Percentiles rank a stretch among this genome's conserved stretches.
Evolutionary conservation across 2,113 vertebrate genomes (phyloP).

Genomic region (Toxotes jaculatrix): DNA sequence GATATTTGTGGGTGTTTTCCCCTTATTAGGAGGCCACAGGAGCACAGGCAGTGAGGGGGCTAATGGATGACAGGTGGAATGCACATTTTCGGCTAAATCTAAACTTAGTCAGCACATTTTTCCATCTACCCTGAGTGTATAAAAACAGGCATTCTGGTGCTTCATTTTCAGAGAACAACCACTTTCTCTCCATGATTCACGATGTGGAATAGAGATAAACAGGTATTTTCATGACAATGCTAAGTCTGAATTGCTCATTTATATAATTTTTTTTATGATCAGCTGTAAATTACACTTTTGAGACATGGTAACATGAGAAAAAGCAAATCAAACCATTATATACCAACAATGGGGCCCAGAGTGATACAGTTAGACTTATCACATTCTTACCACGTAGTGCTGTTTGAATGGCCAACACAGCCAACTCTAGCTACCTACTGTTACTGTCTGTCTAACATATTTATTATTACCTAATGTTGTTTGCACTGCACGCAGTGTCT

Average conservation of each 20-base stretch:
- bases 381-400: background rate
- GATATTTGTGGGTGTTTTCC: background rate
- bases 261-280: background rate
- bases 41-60: background rate
- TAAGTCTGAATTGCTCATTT: too few species aligned
- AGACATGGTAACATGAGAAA: background rate
- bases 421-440: background rate
- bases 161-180: background rate
- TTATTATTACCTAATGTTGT: conserved; percentile 43
- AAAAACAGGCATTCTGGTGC: background rate
- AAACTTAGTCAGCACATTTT: background rate
- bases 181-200: background rate
- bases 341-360: background rate
- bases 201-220: background rate
- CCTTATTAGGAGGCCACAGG: background rate
- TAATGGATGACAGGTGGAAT: background rate
- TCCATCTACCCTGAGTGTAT: background rate
- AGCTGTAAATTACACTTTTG: background rate
- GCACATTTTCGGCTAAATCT: background rate
- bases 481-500: conserved; percentile 30
- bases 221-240: too few species aligned
- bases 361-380: background rate
- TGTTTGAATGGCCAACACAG: conserved; percentile 19
- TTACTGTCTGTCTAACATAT: conserved; percentile 39
- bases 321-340: background rate